These are phyloP conservation scores for Hedychridium roseum DNA, from an alignment of 2,888 invertebrate species.

Conservation along the genomic window DNA sequence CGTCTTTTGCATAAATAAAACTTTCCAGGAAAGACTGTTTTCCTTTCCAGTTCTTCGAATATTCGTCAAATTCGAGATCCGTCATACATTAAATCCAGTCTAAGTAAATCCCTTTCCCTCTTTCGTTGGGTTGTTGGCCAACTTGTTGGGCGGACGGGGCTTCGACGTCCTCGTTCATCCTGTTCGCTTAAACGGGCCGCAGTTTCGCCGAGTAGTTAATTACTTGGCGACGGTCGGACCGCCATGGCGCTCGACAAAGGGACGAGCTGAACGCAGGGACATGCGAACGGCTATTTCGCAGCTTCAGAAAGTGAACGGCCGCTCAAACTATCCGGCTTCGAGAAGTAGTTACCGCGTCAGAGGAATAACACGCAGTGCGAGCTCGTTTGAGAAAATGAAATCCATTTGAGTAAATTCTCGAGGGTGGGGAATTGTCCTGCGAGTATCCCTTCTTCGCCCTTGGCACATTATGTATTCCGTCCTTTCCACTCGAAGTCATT, in stretches of 20 bases:
- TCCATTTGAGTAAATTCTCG: conserved; percentile 42
- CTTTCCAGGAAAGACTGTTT: too few relatives aligned
- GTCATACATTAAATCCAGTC: conserved; percentile 19
- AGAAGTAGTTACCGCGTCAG: conserved; percentile 20
- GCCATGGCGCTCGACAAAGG: too few relatives aligned
- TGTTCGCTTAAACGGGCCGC: conserved; percentile 15
- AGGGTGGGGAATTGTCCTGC: too few relatives aligned
- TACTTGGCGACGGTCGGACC: conserved; percentile 29
- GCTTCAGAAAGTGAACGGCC: conserved; percentile 11
- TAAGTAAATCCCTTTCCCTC: conserved; percentile 15
- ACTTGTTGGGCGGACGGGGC: too few relatives aligned
- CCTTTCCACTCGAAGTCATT: too few relatives aligned
- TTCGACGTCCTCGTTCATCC: background rate
- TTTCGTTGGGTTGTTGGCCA: too few relatives aligned
- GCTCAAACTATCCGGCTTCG: conserved; percentile 15
- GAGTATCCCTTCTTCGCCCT: too few relatives aligned
- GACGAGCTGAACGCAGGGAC: too few relatives aligned
- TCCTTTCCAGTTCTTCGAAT: conserved; percentile 1
- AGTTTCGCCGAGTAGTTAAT: conserved; percentile 29
- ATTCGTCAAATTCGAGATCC: conserved; percentile 5
- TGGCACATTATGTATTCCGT: too few relatives aligned
- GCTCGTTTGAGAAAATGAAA: conserved; percentile 40
- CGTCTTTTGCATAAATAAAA: too few relatives aligned
- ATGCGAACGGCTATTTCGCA: conserved; percentile 20
- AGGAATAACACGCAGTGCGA: conserved; percentile 38